Conservation (phyloP, 2,113 vertebrate species). For the Festucalex cinctus region DNA sequence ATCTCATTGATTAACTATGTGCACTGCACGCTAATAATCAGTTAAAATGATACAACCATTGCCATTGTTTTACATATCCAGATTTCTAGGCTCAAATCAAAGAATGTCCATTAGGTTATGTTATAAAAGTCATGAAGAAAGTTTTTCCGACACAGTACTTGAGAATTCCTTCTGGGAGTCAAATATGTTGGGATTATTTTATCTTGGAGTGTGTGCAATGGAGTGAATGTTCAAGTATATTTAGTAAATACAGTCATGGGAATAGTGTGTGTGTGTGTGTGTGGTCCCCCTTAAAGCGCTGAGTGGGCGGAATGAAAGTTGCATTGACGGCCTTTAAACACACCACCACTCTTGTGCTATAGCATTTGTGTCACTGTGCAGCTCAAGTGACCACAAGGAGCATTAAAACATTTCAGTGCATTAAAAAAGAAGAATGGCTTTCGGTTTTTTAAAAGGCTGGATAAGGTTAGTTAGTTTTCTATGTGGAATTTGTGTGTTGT, state of each 20-base stretch:
- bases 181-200: neutral
- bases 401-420: neutral
- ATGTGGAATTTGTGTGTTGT: too few species aligned
- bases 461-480: neutral
- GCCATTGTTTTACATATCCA: neutral
- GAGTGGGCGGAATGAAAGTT: neutral
- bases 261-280: neutral
- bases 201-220: neutral
- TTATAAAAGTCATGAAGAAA: neutral
- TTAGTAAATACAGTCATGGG: neutral
- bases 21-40: conserved; percentile 18
- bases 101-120: neutral
- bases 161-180: neutral
- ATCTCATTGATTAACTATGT: conserved; percentile 14
- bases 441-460: too few species aligned
- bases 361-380: too few species aligned
- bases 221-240: conserved; percentile 2
- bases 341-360: too few species aligned
- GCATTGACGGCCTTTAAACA: neutral
- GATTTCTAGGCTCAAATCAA: neutral
- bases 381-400: neutral
- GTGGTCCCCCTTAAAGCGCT: neutral
- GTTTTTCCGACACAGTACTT: neutral
- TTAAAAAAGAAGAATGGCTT: neutral
- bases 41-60: neutral